Evolutionary conservation across 2,113 vertebrate genomes (phyloP).

Genomic region (Egretta garzetta): DNA sequence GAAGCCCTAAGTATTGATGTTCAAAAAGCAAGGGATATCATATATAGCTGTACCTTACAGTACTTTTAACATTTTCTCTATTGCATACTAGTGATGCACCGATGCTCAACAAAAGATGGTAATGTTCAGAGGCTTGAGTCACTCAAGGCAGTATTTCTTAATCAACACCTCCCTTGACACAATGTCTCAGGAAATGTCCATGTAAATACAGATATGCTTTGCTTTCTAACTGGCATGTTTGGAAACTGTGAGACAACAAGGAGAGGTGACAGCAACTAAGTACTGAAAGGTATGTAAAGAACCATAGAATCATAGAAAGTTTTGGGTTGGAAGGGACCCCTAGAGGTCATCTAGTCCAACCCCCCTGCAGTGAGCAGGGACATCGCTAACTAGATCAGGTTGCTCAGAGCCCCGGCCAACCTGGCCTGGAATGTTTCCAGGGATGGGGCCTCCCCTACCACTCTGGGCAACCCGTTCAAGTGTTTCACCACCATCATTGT

Average conservation of each 20-base stretch:
- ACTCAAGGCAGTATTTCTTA: background rate
- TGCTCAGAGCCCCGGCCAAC: no score
- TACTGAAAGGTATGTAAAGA: background rate
- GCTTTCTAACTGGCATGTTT: background rate
- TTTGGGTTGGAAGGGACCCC: no score
- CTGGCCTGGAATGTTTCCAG: no score
- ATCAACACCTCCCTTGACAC: background rate
- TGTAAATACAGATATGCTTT: background rate
- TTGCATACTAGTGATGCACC: background rate
- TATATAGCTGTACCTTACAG: background rate
- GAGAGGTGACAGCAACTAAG: background rate
- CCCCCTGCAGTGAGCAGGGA: no score
- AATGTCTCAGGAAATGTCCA: background rate
- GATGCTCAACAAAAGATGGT: background rate
- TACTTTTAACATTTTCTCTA: background rate
- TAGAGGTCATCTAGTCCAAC: no score
- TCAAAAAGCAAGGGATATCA: background rate
- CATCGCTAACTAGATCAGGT: no score
- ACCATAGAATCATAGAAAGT: no score
- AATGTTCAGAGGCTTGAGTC: background rate
- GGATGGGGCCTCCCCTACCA: no score
- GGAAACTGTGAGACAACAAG: background rate
- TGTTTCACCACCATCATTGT: no score
- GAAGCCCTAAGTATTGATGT: background rate
- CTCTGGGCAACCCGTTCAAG: no score